Evolutionary conservation across 2,888 invertebrate genomes (phyloP).

Genomic region (Minunthozetes semirufus): DNA sequence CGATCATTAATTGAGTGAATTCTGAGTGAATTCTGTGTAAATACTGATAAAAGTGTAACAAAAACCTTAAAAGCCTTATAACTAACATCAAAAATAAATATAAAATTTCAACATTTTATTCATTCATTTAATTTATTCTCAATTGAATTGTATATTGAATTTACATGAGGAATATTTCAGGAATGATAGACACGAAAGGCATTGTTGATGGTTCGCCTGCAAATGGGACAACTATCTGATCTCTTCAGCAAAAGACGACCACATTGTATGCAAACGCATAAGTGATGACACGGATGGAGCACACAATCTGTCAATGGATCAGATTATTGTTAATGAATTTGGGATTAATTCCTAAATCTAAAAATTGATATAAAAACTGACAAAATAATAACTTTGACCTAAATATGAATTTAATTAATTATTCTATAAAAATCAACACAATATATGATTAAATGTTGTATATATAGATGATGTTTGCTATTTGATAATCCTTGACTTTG

Average conservation of each 20-base stretch:
- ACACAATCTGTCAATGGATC: conserved; percentile 46
- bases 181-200: conserved; percentile 50
- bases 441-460: too few species aligned
- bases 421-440: too few species aligned
- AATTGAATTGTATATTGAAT: neutral
- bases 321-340: neutral
- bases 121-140: neutral
- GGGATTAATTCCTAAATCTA: too few species aligned
- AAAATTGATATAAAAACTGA: too few species aligned
- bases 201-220: conserved; percentile 50
- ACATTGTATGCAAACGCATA: conserved; percentile 51
- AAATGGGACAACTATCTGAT: conserved; percentile 51
- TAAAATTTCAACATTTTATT: too few species aligned
- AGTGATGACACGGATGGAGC: conserved; percentile 51
- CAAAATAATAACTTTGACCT: too few species aligned
- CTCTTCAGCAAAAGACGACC: conserved; percentile 49
- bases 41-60: neutral
- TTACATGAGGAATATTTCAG: conserved; percentile 40
- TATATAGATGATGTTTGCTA: too few species aligned
- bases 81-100: neutral
- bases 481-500: too few species aligned
- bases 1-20: too few species aligned
- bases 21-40: too few species aligned
- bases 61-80: neutral
- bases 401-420: too few species aligned